Conservation (phyloP, 64 coral and sea anemone genomes). For the Stichodactyla helianthus region DNA sequence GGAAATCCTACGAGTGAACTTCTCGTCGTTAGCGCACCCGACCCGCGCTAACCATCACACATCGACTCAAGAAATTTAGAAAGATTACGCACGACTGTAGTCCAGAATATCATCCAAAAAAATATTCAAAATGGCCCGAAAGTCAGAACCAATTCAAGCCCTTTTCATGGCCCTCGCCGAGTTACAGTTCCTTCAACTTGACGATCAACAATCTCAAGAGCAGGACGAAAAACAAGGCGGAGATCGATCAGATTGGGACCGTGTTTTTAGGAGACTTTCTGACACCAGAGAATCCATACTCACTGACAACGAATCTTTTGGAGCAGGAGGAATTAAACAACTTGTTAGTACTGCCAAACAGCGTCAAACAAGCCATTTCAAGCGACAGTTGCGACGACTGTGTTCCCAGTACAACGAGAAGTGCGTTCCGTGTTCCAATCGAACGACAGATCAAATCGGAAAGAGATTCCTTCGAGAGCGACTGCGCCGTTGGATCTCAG, state of each 20-base stretch:
- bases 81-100: background rate
- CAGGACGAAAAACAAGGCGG: background rate
- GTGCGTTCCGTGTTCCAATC: background rate
- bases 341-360: background rate
- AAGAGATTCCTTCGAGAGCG: constrained; percentile 16
- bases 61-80: constrained; percentile 24
- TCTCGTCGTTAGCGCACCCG: background rate
- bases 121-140: constrained; percentile 14
- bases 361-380: background rate
- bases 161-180: constrained; percentile 2
- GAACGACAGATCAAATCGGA: background rate
- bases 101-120: background rate
- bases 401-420: background rate
- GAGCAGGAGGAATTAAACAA: background rate
- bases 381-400: background rate
- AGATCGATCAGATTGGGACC: background rate
- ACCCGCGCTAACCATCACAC: constrained; percentile 23
- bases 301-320: background rate
- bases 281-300: background rate
- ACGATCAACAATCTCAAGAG: background rate
- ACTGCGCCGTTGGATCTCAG: constrained; percentile 25
- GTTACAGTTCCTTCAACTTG: background rate
- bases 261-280: background rate
- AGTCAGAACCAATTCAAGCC: background rate
- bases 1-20: background rate